phyloP scores from a whole-genome alignment of 2,888 invertebrate species.

The Drosophila atripex region DNA sequence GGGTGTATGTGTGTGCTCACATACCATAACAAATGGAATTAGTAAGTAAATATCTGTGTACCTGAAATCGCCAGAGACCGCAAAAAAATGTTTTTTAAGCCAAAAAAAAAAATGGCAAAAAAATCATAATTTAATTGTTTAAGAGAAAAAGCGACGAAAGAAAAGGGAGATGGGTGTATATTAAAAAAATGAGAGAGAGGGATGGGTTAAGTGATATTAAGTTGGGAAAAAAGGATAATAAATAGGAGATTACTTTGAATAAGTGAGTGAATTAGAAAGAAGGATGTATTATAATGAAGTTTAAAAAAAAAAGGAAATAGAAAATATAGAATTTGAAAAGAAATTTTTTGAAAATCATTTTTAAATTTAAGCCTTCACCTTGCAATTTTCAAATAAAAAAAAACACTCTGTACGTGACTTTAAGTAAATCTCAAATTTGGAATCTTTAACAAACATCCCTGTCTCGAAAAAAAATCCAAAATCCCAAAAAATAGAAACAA shows the following conservation, averaged over 20 bases:
- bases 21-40: slow-evolving; percentile 32
- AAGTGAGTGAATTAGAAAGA: neutral
- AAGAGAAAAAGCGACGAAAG: slow-evolving; percentile 11
- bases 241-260: neutral
- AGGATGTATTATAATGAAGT: neutral
- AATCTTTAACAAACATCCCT: slow-evolving; percentile 25
- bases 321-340: too few species aligned
- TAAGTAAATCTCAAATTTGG: slow-evolving; percentile 13
- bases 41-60: slow-evolving; percentile 33
- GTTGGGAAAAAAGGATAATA: neutral
- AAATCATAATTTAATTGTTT: slow-evolving; percentile 45
- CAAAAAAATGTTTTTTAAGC: neutral
- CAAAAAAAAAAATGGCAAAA: slow-evolving; percentile 9
- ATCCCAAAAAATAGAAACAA: slow-evolving; percentile 1
- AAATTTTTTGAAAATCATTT: too few species aligned
- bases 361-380: too few species aligned
- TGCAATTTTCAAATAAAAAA: neutral
- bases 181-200: neutral
- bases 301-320: neutral
- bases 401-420: slow-evolving; percentile 1
- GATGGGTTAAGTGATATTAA: neutral
- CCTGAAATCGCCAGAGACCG: slow-evolving; percentile 37
- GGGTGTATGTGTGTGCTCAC: slow-evolving; percentile 5
- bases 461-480: too few species aligned
- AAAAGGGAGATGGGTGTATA: slow-evolving; percentile 2